A percentile compares a stretch with the other conserved stretches of the same genome.
phyloP scores from a whole-genome alignment of 2,888 invertebrate species.

The Microchrysa polita region DNA sequence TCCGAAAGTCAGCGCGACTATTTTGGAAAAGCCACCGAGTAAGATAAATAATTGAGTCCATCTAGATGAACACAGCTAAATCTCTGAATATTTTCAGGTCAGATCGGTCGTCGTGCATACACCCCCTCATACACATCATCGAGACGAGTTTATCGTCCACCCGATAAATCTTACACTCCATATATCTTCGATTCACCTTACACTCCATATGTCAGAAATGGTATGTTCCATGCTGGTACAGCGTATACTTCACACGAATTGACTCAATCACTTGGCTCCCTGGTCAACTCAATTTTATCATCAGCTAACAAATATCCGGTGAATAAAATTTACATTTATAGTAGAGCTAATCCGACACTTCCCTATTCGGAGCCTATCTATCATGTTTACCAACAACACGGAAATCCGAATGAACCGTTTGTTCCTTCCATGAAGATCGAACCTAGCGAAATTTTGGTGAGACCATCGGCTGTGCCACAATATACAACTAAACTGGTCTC shows the following conservation, averaged over 20 bases:
- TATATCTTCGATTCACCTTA: not conserved
- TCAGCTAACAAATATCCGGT: slow-evolving; percentile 19
- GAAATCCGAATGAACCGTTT: not conserved
- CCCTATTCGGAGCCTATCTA: slow-evolving; percentile 25
- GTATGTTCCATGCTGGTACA: slow-evolving; percentile 14
- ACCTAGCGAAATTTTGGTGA: not conserved
- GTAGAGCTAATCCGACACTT: not conserved
- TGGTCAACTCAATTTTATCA: slow-evolving; percentile 31
- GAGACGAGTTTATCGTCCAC: not conserved
- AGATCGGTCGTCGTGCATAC: slow-evolving; percentile 6
- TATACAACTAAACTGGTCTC: not conserved
- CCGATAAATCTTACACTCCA: not conserved
- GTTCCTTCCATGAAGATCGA: not conserved
- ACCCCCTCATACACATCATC: not conserved
- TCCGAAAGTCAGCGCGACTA: slow-evolving; percentile 28
- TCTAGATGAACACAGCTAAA: no score
- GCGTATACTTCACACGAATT: slow-evolving; percentile 18
- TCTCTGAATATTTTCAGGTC: slow-evolving; percentile 2
- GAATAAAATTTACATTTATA: slow-evolving; percentile 37
- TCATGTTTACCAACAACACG: slow-evolving; percentile 27
- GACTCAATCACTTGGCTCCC: slow-evolving; percentile 24
- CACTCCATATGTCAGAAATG: not conserved
- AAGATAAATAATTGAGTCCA: no score
- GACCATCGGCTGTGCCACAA: not conserved
- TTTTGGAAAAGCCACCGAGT: slow-evolving; percentile 24